Base-by-base conservation (phyloP, 2,113 vertebrate species). In the Takifugu flavidus region DNA sequence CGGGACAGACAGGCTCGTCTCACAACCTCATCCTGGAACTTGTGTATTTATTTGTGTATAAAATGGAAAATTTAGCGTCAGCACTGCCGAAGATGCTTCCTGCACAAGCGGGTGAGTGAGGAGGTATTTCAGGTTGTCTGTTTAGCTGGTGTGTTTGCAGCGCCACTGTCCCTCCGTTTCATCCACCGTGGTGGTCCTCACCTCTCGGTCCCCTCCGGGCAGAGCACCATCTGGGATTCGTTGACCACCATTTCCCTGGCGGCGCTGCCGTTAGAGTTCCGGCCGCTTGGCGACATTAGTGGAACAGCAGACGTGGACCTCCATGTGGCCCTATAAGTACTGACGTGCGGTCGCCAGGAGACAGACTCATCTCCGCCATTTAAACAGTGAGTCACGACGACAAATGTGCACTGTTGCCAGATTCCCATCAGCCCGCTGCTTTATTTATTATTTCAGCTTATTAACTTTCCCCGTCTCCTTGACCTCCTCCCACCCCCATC, bases 361-460 rank as follows among this genome's bases (percentile, higher is more conserved):
- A 67, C 43, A 53, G 5, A 6, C 26, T 49, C 27, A 59, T 49
- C 49, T 44, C 13, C 25, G 34, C 29, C 44, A 10, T 56, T 75
- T 14, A 57, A 50, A 54, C 43, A 42, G 56, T 62, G 66, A 75
- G 31, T 56, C 58, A 66, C 55, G 65, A 69, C 77, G 69, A 82
- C 74, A 75, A 70, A 79, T 76, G 76, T 10, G 68, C 53, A 2
- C 42, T 11, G 45, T 44, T 70, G 86, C 87, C 87, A 90, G 78
- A 80, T 86, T 89, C 87, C 83, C 89, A 89, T 86, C 78, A 75
- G 70, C 74, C 46, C 25, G 63, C 64, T 70, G 53, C 54, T 56
- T 71, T 83, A 84, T 89, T 86, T 90, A 85, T 88, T 87, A 64
- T 89, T 87, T 81, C 76, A 85, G 85, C 72, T 87, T 90, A 89